phyloP scores from a whole-genome alignment of 2,797 vertebrate species.

The Varecia variegata region DNA sequence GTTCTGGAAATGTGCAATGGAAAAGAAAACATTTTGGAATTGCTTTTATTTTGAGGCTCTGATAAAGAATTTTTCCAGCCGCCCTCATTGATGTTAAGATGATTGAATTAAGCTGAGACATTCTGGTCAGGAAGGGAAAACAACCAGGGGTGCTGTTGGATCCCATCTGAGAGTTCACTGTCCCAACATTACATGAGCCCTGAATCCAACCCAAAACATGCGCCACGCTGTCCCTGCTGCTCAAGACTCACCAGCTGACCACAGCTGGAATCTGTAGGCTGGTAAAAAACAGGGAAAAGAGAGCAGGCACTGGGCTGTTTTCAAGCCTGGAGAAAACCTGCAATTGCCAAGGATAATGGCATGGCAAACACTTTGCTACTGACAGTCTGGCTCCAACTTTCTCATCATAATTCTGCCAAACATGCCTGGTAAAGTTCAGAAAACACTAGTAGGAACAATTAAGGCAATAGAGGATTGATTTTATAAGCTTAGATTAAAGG shows the following conservation, averaged over 20 bases:
- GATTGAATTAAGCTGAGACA: not conserved
- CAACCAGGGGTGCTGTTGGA: not conserved
- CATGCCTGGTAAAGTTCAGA: not conserved
- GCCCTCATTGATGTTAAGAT: not conserved
- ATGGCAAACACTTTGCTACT: conserved; percentile 31
- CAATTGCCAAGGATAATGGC: not conserved
- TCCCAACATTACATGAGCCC: not conserved
- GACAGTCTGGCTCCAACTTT: not conserved
- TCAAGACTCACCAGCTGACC: not conserved
- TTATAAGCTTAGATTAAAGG: conserved; percentile 29
- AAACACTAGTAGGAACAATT: not conserved
- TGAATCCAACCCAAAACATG: not conserved
- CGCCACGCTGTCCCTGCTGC: not conserved
- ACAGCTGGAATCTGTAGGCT: conserved; percentile 30
- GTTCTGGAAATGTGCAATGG: not conserved
- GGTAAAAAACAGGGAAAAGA: not conserved
- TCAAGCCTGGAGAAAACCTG: not conserved
- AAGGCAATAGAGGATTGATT: not conserved
- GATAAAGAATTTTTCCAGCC: not conserved
- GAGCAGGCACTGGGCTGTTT: not conserved
- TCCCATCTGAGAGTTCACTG: not conserved
- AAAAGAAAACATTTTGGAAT: not conserved
- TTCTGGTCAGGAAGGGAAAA: not conserved
- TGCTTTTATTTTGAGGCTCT: not conserved
- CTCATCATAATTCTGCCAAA: not conserved